These are phyloP conservation scores for Ariopsis seemanni DNA, from an alignment of 2,113 vertebrate genomes.

Conservation along the genomic window DNA sequence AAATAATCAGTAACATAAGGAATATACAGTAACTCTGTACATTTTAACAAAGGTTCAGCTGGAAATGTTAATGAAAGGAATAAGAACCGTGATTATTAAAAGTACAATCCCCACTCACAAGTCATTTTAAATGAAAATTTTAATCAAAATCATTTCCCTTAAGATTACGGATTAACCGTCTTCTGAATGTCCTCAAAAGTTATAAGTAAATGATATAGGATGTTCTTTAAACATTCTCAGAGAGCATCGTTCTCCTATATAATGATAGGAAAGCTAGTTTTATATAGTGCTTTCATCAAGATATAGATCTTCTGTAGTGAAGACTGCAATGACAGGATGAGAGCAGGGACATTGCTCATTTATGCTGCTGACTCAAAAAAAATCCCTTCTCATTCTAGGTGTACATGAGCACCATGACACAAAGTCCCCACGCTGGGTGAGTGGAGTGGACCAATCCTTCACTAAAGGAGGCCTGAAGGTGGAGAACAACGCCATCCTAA, in stretches of 20 bases:
- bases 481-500: slow-evolving; percentile 61
- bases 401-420: neutral
- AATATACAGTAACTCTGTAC: neutral
- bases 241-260: neutral
- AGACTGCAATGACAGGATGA: neutral
- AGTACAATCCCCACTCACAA: neutral
- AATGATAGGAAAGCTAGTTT: neutral
- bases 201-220: neutral
- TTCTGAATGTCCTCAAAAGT: neutral
- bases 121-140: neutral
- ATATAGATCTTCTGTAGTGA: neutral
- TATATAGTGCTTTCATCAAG: neutral
- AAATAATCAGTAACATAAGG: neutral
- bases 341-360: too few species aligned
- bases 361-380: slow-evolving; percentile 4
- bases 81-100: neutral
- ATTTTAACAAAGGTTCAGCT: neutral
- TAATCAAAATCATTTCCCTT: neutral
- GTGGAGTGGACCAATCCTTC: slow-evolving; percentile 60
- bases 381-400: neutral
- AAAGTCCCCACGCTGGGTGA: slow-evolving; percentile 57
- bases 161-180: too few species aligned
- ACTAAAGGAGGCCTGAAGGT: slow-evolving; percentile 62
- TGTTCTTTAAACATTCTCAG: neutral
- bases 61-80: neutral